Evolutionary conservation across 2,113 vertebrate species (phyloP), one percentile per base, ranked within the genome.

Genomic region (Phrynocephalus versicolor): DNA sequence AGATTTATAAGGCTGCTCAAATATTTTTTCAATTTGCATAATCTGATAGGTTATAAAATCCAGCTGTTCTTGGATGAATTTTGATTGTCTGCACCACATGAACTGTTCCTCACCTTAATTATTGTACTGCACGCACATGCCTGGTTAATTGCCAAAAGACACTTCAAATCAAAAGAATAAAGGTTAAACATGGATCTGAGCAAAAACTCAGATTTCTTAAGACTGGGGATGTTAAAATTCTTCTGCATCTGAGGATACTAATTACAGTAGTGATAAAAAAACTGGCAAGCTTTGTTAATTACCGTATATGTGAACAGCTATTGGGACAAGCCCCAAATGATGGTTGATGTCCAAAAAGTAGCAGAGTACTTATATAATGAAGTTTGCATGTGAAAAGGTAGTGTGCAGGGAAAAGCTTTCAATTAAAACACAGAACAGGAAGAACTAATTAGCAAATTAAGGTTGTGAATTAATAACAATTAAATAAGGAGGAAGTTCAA

Each of bases 351-450:
- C 55, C 58, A 85, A 81, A 85, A 73, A 86, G 1, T 74, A 13
- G 45, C 79, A 65, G 41, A 88, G 15, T 19, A 2, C 18, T 82
- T 16, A 69, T 19, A 82, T 69, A 82, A 82, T 81, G 51, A 82
- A 78, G 3, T 27, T 79, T 76, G 88, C 85, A 62, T 6, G 41
- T 88, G 84, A 21, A 60, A 30, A 85, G 13, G 84, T 87, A 88
- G 19, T 37, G 41, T 25, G 76, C 25, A 62, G 73, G 33, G 73
- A 91, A 85, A 82, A 82, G 65, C 3, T 0, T 81, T 65, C 79
- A 86, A 19, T 30, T 70, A 84, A n/a, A 35, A 37, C 33, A 65
- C 65, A 45, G 39, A 15, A n/a, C 37, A 13, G 83, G 89, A 15
- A 2, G 79, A 89, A 91, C 37, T 60, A 57, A 79, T 39, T 67